A percentile compares a stretch with the other conserved stretches of the same genome.
Evolutionary conservation across 1,140 invertebrate species (phyloP).

Genomic region (Diabrotica undecimpunctata): DNA sequence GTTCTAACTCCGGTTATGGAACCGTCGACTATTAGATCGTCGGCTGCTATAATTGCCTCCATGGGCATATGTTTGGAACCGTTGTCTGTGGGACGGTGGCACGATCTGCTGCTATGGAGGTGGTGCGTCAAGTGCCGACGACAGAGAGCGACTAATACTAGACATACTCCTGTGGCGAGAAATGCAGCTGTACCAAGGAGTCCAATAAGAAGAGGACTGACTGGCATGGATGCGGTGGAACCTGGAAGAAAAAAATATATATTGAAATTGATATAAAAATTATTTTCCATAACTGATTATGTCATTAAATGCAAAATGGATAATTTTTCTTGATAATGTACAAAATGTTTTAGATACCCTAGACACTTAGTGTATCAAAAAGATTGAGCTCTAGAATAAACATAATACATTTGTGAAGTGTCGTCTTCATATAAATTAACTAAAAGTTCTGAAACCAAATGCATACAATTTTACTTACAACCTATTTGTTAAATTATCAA

Average conservation of each 20-base stretch:
- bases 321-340: too few relatives aligned
- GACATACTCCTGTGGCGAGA: conserved; percentile 66
- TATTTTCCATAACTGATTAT: too few relatives aligned
- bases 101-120: conserved; percentile 39
- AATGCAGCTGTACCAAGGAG: conserved; percentile 67
- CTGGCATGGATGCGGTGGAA: conserved; percentile 53
- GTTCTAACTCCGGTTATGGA: conserved; percentile 40
- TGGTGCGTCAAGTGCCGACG: conserved; percentile 42
- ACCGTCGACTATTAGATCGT: conserved; percentile 44
- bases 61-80: conserved; percentile 63
- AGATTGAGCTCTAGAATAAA: too few relatives aligned
- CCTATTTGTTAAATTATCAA: too few relatives aligned
- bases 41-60: conserved; percentile 45
- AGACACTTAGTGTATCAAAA: too few relatives aligned
- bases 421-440: too few relatives aligned
- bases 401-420: too few relatives aligned
- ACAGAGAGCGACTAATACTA: conserved; percentile 65
- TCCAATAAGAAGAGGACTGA: conserved; percentile 68
- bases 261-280: neutral
- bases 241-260: conserved; percentile 42
- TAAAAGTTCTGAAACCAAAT: too few relatives aligned
- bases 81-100: conserved; percentile 46
- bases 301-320: too few relatives aligned
- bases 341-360: too few relatives aligned
- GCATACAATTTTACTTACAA: too few relatives aligned